These are phyloP conservation scores for Grantiella picta DNA, from an alignment of 2,113 vertebrate genomes.

Conservation along the genomic window DNA sequence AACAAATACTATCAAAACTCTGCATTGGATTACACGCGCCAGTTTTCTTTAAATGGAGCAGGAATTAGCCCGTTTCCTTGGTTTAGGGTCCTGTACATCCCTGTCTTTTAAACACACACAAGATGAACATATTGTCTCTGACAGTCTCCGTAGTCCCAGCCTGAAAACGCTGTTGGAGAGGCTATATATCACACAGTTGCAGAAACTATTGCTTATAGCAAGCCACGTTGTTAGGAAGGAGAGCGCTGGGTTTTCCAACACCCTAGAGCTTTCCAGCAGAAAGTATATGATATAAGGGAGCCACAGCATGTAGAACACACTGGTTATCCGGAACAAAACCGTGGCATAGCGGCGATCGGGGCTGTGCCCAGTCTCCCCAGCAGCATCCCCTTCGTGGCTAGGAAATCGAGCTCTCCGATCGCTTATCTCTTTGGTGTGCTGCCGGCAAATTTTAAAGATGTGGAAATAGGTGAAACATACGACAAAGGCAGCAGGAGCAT, in stretches of 20 bases:
- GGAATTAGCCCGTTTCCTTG: slow-evolving; percentile 91
- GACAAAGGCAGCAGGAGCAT: slow-evolving; percentile 93
- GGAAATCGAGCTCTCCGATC: slow-evolving; percentile 93
- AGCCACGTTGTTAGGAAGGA: slow-evolving; percentile 98
- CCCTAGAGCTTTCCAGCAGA: slow-evolving; percentile 92
- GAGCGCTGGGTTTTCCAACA: slow-evolving; percentile 87
- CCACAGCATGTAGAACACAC: slow-evolving; percentile 98
- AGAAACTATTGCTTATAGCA: slow-evolving; percentile 99
- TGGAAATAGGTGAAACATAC: slow-evolving; percentile 99
- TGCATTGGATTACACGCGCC: not conserved
- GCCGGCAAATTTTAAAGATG: slow-evolving; percentile 97
- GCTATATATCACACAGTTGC: slow-evolving; percentile 99
- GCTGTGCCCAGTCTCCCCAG: slow-evolving; percentile 84
- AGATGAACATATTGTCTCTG: slow-evolving; percentile 88
- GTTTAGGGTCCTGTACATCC: slow-evolving; percentile 85
- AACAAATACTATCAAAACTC: slow-evolving; percentile 40
- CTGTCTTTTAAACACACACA: slow-evolving; percentile 82
- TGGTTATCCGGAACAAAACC: slow-evolving; percentile 97
- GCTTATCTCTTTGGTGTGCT: slow-evolving; percentile 97
- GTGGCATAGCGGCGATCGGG: slow-evolving; percentile 93
- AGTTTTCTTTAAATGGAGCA: slow-evolving; percentile 84
- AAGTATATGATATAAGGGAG: slow-evolving; percentile 98
- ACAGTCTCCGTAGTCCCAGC: slow-evolving; percentile 91
- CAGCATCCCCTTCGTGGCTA: slow-evolving; percentile 87
- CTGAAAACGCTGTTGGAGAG: slow-evolving; percentile 98